A percentile compares a stretch with the other conserved stretches of the same genome.
Evolutionary conservation across 2,888 invertebrate species (phyloP).

Genomic region (Eupithecia subumbrata): DNA sequence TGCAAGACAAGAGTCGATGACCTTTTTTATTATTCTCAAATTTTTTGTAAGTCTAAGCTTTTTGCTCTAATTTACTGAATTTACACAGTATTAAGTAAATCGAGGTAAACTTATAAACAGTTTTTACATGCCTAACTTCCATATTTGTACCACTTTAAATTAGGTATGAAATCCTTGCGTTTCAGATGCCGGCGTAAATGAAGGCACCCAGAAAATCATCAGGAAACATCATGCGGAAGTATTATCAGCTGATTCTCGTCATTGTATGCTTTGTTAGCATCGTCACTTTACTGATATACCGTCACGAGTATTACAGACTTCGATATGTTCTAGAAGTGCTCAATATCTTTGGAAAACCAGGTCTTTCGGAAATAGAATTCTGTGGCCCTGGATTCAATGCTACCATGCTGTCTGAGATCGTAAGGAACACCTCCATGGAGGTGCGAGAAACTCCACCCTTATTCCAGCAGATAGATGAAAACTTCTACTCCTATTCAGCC

Average conservation of each 20-base stretch:
- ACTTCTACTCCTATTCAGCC: conserved; percentile 87
- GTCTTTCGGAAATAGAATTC: conserved; percentile 78
- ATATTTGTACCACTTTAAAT: conserved; percentile 1
- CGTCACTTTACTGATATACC: conserved; percentile 90
- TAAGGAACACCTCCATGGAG: conserved; percentile 80
- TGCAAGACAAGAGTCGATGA: conserved; percentile 17
- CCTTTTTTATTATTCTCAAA: conserved; percentile 5
- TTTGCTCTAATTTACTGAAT: not conserved
- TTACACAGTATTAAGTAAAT: not conserved
- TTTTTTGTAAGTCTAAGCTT: not conserved
- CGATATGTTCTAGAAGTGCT: conserved; percentile 93
- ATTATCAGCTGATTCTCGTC: conserved; percentile 90
- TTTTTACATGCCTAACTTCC: not conserved
- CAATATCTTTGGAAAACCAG: conserved; percentile 92
- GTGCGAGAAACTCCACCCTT: conserved; percentile 86
- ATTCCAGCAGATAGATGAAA: conserved; percentile 86
- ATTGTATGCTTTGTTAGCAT: conserved; percentile 89
- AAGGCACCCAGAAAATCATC: conserved; percentile 71
- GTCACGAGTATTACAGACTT: conserved; percentile 93
- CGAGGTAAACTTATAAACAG: conserved; percentile 10
- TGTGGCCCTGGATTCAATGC: conserved; percentile 83
- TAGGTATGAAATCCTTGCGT: conserved; percentile 30
- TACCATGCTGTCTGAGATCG: conserved; percentile 78
- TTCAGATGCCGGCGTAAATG: conserved; percentile 67
- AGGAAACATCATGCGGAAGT: conserved; percentile 89